Percentiles rank a stretch among this genome's conserved stretches.
phyloP scores from a whole-genome alignment of 2,888 invertebrate species.

The Rhagonycha lutea region DNA sequence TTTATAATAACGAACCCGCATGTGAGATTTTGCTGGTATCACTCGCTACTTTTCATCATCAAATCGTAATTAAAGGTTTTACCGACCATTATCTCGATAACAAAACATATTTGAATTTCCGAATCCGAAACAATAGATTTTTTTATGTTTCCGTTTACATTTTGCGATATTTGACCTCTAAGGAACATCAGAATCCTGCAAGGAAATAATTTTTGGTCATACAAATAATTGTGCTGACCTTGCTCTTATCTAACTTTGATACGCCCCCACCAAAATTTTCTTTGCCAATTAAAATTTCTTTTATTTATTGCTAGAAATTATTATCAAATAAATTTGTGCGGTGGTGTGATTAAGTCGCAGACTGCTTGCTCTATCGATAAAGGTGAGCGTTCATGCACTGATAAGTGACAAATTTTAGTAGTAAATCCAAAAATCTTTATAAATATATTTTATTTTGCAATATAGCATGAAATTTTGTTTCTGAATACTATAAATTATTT shows the following conservation, averaged over 20 bases:
- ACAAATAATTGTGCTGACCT: not conserved
- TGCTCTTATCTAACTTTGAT: not conserved
- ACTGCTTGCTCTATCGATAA: too few species aligned
- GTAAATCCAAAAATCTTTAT: too few species aligned
- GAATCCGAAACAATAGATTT: not conserved
- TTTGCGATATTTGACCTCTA: not conserved
- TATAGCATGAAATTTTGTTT: too few species aligned
- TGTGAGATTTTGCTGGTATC: conserved; percentile 23
- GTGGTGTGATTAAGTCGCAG: too few species aligned
- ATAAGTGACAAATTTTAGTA: too few species aligned
- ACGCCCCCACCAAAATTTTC: not conserved
- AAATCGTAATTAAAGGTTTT: not conserved
- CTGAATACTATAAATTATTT: too few species aligned
- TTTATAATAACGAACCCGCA: conserved; percentile 26
- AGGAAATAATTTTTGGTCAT: not conserved
- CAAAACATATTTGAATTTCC: not conserved
- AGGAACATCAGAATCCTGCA: not conserved
- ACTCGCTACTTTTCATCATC: not conserved
- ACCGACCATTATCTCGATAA: not conserved
- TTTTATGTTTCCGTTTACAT: too few species aligned
- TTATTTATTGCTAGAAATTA: too few species aligned
- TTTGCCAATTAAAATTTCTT: too few species aligned
- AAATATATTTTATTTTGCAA: too few species aligned
- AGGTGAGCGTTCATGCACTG: too few species aligned
- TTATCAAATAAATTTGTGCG: not conserved